phyloP scores from a whole-genome alignment of 2,888 invertebrate species.

The Caenorhabditis sulstoni region DNA sequence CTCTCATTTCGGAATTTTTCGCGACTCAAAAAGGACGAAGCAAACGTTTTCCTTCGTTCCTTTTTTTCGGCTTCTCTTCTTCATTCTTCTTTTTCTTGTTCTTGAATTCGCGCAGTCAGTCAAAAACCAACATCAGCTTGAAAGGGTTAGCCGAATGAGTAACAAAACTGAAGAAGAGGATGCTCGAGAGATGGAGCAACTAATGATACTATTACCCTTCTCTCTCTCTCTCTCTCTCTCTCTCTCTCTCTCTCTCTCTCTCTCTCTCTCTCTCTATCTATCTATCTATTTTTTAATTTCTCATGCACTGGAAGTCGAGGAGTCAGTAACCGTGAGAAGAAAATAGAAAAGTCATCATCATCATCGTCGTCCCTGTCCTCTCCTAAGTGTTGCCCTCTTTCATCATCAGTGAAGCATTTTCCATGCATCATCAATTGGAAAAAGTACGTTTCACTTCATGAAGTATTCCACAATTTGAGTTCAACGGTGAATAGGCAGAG shows the following conservation, averaged over 20 bases:
- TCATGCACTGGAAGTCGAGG: constrained; percentile 6
- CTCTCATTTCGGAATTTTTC: constrained; percentile 1
- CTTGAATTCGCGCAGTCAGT: constrained; percentile 11
- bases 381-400: not conserved
- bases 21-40: constrained; percentile 1
- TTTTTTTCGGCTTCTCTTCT: not conserved
- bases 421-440: constrained; percentile 42
- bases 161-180: too few species aligned
- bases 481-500: not conserved
- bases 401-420: constrained; percentile 42
- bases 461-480: constrained; percentile 5
- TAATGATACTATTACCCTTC: too few species aligned
- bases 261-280: too few species aligned
- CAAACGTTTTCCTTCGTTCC: not conserved
- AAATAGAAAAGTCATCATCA: too few species aligned
- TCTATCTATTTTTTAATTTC: constrained; percentile 2
- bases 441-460: constrained; percentile 21
- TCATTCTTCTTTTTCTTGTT: not conserved
- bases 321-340: constrained; percentile 8
- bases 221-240: too few species aligned
- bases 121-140: not conserved
- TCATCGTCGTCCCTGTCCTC: constrained; percentile 16
- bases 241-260: too few species aligned
- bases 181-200: too few species aligned
- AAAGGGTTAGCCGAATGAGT: not conserved